These are phyloP conservation scores for Coranthus polyacanthus DNA, from an alignment of 2,797 vertebrate genomes.

Conservation along the genomic window DNA sequence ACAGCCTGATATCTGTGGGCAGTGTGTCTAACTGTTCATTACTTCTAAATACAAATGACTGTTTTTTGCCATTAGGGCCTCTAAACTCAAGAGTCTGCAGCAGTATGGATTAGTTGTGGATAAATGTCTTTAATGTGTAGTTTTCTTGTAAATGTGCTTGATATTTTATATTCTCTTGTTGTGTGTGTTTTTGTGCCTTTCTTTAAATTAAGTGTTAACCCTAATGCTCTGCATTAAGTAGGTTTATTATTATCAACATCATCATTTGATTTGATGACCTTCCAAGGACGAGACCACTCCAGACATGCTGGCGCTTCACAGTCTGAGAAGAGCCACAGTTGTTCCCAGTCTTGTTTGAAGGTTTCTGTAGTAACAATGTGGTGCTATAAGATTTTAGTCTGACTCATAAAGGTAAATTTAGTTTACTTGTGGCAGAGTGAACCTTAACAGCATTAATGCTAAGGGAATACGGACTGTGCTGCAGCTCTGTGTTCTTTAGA, in stretches of 20 bases:
- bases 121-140: neutral
- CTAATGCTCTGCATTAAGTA: neutral
- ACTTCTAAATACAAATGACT: neutral
- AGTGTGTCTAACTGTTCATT: neutral
- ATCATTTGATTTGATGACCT: neutral
- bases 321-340: constrained; percentile 10
- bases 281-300: neutral
- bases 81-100: neutral
- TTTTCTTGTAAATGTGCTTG: neutral
- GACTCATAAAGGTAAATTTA: constrained; percentile 62
- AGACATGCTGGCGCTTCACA: constrained; percentile 31
- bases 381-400: constrained; percentile 19
- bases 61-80: neutral
- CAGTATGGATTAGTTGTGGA: neutral
- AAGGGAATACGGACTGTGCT: constrained; percentile 29
- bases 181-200: constrained; percentile 2
- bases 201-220: neutral
- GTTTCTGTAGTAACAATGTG: constrained; percentile 51
- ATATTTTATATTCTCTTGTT: too few species aligned
- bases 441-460: constrained; percentile 43
- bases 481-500: constrained; percentile 46
- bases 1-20: neutral
- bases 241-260: neutral
- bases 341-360: constrained; percentile 34
- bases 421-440: constrained; percentile 42